Evolutionary conservation across 2,797 vertebrate genomes (phyloP).

Genomic region (Meda fulgida): DNA sequence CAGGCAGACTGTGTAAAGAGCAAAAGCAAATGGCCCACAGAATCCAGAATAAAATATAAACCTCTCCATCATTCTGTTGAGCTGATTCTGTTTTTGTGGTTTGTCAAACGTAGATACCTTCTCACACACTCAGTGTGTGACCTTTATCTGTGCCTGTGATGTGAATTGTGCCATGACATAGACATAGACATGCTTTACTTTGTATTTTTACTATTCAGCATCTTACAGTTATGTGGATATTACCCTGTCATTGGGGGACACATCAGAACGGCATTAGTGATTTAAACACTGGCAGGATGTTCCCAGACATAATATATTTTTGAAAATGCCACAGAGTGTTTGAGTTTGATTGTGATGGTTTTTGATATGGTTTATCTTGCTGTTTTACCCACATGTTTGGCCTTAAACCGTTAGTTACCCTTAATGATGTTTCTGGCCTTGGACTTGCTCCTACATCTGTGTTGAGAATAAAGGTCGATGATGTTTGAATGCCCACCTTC

Average conservation of each 20-base stretch:
- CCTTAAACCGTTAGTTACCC: background rate
- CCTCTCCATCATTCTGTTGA: conserved; percentile 56
- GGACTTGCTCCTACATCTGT: background rate
- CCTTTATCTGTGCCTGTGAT: conserved; percentile 44
- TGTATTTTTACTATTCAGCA: background rate
- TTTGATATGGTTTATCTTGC: background rate
- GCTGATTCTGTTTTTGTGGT: conserved; percentile 36
- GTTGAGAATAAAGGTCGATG: background rate
- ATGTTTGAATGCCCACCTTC: background rate
- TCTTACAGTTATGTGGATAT: background rate
- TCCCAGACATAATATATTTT: background rate
- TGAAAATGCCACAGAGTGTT: background rate
- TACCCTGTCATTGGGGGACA: background rate
- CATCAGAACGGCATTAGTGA: background rate
- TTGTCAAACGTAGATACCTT: conserved; percentile 30
- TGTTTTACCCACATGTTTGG: background rate
- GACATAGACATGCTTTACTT: background rate
- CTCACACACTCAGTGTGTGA: conserved; percentile 16
- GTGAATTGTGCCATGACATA: background rate
- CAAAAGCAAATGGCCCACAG: conserved; percentile 52
- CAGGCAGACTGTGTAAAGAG: conserved; percentile 57
- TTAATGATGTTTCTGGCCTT: background rate
- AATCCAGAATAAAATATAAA: conserved; percentile 57
- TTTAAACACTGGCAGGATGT: background rate
- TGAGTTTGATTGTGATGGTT: background rate